Percentiles rank a stretch among this genome's conserved stretches.
Conservation (phyloP, 2,113 vertebrate species). For the Dolichallabes microphthalmus region DNA sequence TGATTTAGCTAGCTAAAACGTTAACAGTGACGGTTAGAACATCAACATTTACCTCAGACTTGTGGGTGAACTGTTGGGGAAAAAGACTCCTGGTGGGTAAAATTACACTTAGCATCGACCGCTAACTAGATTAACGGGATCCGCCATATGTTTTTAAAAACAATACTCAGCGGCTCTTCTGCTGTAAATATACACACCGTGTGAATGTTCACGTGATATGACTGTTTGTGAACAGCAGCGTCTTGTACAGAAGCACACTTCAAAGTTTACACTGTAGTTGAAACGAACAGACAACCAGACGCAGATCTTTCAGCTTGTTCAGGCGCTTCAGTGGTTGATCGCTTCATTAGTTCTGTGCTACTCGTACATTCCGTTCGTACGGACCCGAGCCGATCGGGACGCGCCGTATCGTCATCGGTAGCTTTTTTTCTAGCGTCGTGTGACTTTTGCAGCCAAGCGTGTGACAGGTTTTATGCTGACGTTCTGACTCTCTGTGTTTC, state of each 20-base stretch:
- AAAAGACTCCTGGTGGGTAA: background rate
- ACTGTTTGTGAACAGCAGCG: background rate
- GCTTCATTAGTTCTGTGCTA: constrained; percentile 45
- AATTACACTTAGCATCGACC: background rate
- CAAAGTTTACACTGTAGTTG: constrained; percentile 38
- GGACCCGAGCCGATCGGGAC: constrained; percentile 61
- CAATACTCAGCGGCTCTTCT: background rate
- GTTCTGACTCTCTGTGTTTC: constrained; percentile 54
- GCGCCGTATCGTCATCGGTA: constrained; percentile 63
- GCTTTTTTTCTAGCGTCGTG: constrained; percentile 59
- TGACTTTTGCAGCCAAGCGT: constrained; percentile 56
- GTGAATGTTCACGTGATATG: background rate
- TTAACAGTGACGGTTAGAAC: background rate
- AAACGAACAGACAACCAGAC: constrained; percentile 10
- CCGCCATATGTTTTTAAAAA: background rate
- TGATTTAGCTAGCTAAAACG: background rate
- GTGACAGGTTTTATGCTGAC: constrained; percentile 45
- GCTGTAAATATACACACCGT: background rate
- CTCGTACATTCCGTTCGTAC: constrained; percentile 65
- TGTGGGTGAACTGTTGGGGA: background rate
- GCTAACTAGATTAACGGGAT: background rate
- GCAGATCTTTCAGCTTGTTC: constrained; percentile 31
- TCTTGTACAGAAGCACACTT: constrained; percentile 14
- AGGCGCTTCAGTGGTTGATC: constrained; percentile 25
- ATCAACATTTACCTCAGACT: background rate